Evolutionary conservation across 2,797 vertebrate genomes (phyloP).

Genomic region (Prunella strophiata): DNA sequence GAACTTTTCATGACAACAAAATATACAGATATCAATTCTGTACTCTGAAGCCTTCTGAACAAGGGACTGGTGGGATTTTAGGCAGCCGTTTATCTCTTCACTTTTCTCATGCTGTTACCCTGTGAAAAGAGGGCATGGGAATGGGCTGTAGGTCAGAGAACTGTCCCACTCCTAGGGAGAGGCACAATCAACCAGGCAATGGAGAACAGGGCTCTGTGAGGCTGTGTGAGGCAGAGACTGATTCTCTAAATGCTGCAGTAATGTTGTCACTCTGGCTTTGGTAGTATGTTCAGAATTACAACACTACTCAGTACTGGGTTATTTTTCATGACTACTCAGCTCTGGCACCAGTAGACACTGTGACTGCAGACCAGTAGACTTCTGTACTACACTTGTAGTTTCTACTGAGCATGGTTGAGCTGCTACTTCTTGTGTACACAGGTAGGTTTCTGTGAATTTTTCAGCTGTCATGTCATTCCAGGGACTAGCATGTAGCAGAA

Average conservation of each 20-base stretch:
- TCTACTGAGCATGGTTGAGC: background rate
- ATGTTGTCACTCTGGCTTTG: background rate
- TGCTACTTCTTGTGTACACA: background rate
- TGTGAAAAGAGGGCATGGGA: background rate
- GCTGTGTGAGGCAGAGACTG: background rate
- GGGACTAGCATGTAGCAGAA: background rate
- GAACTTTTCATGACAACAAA: background rate
- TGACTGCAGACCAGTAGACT: background rate
- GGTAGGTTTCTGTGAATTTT: background rate
- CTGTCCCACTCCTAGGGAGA: background rate
- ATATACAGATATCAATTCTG: background rate
- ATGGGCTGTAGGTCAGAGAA: background rate
- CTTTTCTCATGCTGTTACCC: background rate
- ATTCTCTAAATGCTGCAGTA: background rate
- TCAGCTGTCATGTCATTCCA: background rate
- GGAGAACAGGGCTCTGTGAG: background rate
- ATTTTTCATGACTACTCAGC: background rate
- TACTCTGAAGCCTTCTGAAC: background rate
- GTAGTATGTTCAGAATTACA: background rate
- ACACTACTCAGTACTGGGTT: accelerated
- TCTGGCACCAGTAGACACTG: background rate
- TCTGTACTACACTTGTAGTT: background rate
- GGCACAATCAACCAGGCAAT: background rate
- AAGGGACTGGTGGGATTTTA: background rate
- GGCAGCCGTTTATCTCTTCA: background rate